phyloP scores from a whole-genome alignment of 2,113 vertebrate species.

The Caracal caracal region DNA sequence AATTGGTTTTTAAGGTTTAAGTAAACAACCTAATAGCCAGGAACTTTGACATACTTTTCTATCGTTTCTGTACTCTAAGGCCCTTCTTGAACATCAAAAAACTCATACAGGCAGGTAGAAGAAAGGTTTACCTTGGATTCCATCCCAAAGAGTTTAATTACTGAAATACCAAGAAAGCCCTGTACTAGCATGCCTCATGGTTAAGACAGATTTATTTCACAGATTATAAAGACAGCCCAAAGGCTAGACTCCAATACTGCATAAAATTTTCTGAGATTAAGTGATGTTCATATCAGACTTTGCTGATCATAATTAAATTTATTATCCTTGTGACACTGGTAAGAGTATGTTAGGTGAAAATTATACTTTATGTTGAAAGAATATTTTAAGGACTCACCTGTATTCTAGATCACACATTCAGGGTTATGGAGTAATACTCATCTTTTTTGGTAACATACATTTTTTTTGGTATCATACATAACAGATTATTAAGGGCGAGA shows the following conservation, averaged over 20 bases:
- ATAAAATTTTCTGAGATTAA: conserved; percentile 52
- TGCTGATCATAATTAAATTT: not conserved
- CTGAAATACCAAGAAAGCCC: conserved; percentile 61
- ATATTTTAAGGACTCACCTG: not conserved
- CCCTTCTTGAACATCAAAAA: conserved; percentile 34
- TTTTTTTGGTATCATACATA: not conserved
- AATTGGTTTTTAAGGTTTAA: not conserved
- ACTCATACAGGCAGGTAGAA: not conserved
- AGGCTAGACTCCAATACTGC: not conserved
- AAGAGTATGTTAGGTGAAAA: not conserved
- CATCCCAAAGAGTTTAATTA: conserved; percentile 53
- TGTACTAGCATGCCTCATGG: conserved; percentile 17
- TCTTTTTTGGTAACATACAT: not conserved
- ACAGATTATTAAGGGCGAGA: not conserved
- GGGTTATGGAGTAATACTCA: not conserved
- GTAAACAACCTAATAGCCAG: conserved; percentile 29
- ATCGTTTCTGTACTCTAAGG: not conserved
- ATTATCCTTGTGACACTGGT: not conserved
- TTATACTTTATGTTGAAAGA: not conserved
- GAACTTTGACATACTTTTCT: not conserved
- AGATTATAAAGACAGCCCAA: conserved; percentile 42
- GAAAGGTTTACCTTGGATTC: conserved; percentile 42
- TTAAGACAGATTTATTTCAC: conserved; percentile 52
- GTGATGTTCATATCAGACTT: not conserved
- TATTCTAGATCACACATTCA: not conserved